phyloP scores from a whole-genome alignment of 2,113 vertebrate genomes.

The Gambusia holbrooki region DNA sequence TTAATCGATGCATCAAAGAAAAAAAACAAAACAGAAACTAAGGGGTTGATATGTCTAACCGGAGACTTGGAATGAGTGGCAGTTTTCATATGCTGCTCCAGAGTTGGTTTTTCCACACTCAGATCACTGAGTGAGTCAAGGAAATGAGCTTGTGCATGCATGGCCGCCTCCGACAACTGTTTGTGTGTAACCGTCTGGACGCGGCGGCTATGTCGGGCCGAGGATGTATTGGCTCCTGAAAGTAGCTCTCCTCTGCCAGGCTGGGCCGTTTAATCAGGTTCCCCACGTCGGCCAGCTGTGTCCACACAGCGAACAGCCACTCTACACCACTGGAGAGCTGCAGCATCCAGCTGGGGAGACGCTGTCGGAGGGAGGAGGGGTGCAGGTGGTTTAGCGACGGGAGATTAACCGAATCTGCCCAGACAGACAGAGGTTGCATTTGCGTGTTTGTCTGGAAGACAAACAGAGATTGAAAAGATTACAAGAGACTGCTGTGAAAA shows the following conservation, averaged over 20 bases:
- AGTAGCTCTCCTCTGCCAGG: constrained; percentile 61
- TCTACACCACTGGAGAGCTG: constrained; percentile 55
- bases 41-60: not conserved
- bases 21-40: not conserved
- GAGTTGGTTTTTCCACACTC: constrained; percentile 9
- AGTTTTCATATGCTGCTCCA: constrained; percentile 4
- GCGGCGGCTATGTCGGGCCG: constrained; percentile 13
- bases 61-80: not conserved
- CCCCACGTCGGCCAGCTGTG: constrained; percentile 73
- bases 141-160: constrained; percentile 32
- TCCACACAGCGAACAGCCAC: constrained; percentile 68
- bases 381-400: constrained; percentile 52
- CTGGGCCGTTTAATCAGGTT: constrained; percentile 69
- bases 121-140: constrained; percentile 16
- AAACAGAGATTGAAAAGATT: constrained; percentile 62
- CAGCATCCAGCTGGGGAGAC: constrained; percentile 53
- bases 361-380: constrained; percentile 10
- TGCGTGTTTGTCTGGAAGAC: constrained; percentile 57
- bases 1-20: constrained; percentile 3
- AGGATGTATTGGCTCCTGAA: constrained; percentile 66
- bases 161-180: constrained; percentile 44
- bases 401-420: constrained; percentile 58
- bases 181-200: constrained; percentile 56
- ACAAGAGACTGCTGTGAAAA: constrained; percentile 44
- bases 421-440: constrained; percentile 53